phyloP scores from a whole-genome alignment of 2,113 vertebrate genomes.

The Turnix velox region DNA sequence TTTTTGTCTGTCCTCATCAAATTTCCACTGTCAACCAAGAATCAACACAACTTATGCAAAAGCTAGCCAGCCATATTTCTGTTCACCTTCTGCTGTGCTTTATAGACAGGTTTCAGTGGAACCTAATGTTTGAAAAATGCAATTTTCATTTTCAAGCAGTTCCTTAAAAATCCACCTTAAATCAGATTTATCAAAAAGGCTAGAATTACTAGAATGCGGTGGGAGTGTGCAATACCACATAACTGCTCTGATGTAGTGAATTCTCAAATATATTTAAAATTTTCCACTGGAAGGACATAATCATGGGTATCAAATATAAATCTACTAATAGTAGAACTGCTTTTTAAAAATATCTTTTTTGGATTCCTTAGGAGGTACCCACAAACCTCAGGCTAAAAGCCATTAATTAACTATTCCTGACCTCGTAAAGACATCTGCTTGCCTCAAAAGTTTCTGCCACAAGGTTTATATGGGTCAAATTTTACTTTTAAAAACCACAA shows the following conservation, averaged over 20 bases:
- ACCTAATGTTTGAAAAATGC: not conserved
- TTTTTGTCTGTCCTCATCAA: not conserved
- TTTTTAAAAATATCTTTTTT: conserved; percentile 19
- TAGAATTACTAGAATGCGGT: not conserved
- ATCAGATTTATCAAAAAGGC: not conserved
- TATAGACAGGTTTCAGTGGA: not conserved
- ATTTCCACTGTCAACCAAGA: not conserved
- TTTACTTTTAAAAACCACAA: conserved; percentile 2
- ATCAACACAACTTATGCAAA: not conserved
- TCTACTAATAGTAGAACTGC: not conserved
- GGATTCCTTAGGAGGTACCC: not conserved
- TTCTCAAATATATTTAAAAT: not conserved
- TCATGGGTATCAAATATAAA: not conserved
- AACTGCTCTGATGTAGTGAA: not conserved
- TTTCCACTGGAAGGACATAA: not conserved
- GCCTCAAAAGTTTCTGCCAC: not conserved
- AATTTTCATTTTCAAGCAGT: not conserved
- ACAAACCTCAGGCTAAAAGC: conserved; percentile 7
- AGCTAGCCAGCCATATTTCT: not conserved
- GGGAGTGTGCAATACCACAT: not conserved
- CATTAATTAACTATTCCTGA: not conserved
- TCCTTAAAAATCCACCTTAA: not conserved
- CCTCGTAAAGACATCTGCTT: conserved; percentile 14
- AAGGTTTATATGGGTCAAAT: not conserved
- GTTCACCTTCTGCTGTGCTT: not conserved